Evolutionary conservation across 2,888 invertebrate species (phyloP).

Genomic region (Apamea anceps): DNA sequence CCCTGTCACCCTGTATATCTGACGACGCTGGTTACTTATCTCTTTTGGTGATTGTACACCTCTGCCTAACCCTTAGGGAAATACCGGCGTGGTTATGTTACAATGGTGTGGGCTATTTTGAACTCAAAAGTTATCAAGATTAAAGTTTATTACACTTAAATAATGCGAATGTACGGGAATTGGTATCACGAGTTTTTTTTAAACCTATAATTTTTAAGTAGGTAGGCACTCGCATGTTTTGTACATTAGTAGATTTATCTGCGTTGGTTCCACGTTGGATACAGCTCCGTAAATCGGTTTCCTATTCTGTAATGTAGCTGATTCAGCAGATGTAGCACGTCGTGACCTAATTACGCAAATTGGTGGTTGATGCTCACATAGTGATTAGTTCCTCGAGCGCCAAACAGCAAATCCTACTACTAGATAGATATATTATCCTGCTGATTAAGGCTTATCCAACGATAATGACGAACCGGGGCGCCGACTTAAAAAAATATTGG

Average conservation of each 20-base stretch:
- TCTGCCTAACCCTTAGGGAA: background rate
- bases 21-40: background rate
- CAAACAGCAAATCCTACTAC: slow-evolving; percentile 16
- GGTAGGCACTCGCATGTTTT: background rate
- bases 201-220: background rate
- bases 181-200: background rate
- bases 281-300: slow-evolving; percentile 15
- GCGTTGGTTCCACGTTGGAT: background rate
- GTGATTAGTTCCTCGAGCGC: slow-evolving; percentile 36
- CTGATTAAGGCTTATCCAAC: slow-evolving; percentile 4
- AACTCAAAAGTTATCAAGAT: background rate
- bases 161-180: background rate
- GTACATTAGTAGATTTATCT: background rate
- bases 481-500: background rate
- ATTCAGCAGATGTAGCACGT: slow-evolving; percentile 29
- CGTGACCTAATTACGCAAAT: slow-evolving; percentile 45
- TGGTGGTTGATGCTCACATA: slow-evolving; percentile 46
- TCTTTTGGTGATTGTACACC: background rate
- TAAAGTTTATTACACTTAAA: background rate
- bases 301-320: slow-evolving; percentile 21
- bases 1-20: too few species aligned
- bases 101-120: background rate
- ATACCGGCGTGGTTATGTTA: background rate
- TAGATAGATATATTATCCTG: slow-evolving; percentile 1
- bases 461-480: background rate